phyloP scores from a whole-genome alignment of 2,888 invertebrate species.

The Metacarcinus magister region DNA sequence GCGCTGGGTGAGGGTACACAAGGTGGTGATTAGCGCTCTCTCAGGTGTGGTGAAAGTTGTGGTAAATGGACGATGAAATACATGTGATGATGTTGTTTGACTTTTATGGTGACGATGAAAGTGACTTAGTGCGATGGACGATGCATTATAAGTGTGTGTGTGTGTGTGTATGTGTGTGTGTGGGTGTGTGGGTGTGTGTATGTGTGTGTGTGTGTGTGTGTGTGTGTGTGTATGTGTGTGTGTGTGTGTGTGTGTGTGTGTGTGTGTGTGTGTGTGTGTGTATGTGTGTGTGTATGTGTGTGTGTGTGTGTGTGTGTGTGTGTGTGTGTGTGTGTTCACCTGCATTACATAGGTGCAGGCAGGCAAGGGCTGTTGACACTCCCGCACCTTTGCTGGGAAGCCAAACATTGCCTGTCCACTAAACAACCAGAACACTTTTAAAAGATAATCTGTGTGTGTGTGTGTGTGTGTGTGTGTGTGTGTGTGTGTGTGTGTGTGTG shows the following conservation, averaged over 20 bases:
- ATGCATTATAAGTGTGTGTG: neutral
- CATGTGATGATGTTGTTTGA: neutral
- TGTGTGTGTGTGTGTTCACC: neutral
- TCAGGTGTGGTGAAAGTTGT: neutral
- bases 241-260: too few relatives aligned
- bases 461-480: constrained; percentile 39
- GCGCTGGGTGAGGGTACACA: neutral
- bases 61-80: neutral
- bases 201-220: too few relatives aligned
- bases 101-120: neutral
- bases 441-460: constrained; percentile 27
- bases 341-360: neutral
- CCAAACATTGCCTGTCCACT: neutral
- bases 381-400: neutral
- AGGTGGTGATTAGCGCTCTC: neutral
- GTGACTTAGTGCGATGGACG: neutral
- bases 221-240: too few relatives aligned
- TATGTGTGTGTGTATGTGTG: too few relatives aligned
- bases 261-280: too few relatives aligned
- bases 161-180: too few relatives aligned
- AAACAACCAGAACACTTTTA: neutral
- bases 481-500: constrained; percentile 34
- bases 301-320: too few relatives aligned
- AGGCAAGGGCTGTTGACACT: neutral
- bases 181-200: too few relatives aligned